Percentiles rank a stretch among this genome's conserved stretches.
phyloP scores from a whole-genome alignment of 2,888 invertebrate genomes.

The Neocrepidodera transversa region DNA sequence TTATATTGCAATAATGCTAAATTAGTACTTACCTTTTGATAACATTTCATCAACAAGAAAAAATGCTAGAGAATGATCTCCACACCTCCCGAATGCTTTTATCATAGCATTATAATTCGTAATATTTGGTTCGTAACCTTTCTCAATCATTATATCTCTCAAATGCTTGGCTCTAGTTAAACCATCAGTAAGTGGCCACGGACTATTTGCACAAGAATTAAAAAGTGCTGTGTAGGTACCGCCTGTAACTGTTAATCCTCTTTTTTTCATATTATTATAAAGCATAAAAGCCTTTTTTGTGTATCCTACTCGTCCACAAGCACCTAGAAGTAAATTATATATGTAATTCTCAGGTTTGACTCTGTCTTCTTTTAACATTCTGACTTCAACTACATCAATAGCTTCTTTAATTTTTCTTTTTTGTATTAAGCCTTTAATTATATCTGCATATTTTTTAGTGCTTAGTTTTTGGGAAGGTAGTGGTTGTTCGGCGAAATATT shows the following conservation, averaged over 20 bases:
- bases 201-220: constrained; percentile 86
- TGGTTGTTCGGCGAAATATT: constrained; percentile 64
- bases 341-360: constrained; percentile 81
- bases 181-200: constrained; percentile 69
- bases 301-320: constrained; percentile 83
- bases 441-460: constrained; percentile 71
- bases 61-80: constrained; percentile 80
- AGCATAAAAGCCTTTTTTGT: constrained; percentile 85
- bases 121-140: constrained; percentile 72
- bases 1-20: too few species aligned
- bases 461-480: constrained; percentile 62
- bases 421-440: constrained; percentile 72
- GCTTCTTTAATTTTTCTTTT: constrained; percentile 77
- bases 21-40: constrained; percentile 58
- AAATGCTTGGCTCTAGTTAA: constrained; percentile 72
- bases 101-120: constrained; percentile 89
- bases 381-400: constrained; percentile 77
- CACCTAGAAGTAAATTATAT: constrained; percentile 83
- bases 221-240: constrained; percentile 86
- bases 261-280: constrained; percentile 82
- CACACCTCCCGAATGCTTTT: constrained; percentile 87
- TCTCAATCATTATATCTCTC: constrained; percentile 72
- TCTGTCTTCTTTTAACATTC: constrained; percentile 78
- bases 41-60: constrained; percentile 85
- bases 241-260: constrained; percentile 71